Percentiles rank a stretch among this genome's conserved stretches.
Evolutionary conservation across 2,113 vertebrate species (phyloP).

Genomic region (Pluvialis apricaria): DNA sequence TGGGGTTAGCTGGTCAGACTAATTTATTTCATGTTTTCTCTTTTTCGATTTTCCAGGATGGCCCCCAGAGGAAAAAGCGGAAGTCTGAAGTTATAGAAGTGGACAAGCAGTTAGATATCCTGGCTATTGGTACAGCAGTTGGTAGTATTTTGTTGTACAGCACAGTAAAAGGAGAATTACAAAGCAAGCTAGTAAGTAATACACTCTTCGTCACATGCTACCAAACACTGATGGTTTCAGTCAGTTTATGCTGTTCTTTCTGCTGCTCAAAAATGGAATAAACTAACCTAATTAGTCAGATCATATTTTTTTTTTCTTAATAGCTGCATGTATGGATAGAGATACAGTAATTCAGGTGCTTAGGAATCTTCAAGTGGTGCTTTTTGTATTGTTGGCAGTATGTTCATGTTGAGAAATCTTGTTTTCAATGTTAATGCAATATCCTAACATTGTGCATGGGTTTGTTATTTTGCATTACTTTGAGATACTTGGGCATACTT

Average conservation of each 20-base stretch:
- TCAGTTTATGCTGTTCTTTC: neutral
- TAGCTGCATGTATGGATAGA: neutral
- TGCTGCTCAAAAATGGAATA: neutral
- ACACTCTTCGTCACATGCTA: neutral
- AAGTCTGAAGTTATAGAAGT: conserved; percentile 84
- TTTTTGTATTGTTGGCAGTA: neutral
- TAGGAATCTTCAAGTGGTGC: neutral
- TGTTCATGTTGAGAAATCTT: neutral
- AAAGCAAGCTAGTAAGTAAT: conserved; percentile 89
- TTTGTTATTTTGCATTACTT: neutral
- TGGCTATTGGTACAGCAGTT: conserved; percentile 94
- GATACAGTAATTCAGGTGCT: neutral
- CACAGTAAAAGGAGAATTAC: conserved; percentile 89
- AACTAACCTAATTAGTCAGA: neutral
- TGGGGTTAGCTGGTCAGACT: neutral
- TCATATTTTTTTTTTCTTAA: neutral
- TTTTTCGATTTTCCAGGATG: conserved; percentile 77
- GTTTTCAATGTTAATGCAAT: neutral
- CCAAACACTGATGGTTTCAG: neutral
- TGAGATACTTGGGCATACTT: neutral
- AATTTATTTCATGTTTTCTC: neutral
- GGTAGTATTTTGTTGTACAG: conserved; percentile 96
- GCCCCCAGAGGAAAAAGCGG: conserved; percentile 94
- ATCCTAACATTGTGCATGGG: neutral
- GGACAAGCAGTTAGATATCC: conserved; percentile 84